Evolutionary conservation across 2,888 invertebrate genomes (phyloP), one percentile per base, ranked within the genome.

Genomic region (Acanthacorydalis orientalis): DNA sequence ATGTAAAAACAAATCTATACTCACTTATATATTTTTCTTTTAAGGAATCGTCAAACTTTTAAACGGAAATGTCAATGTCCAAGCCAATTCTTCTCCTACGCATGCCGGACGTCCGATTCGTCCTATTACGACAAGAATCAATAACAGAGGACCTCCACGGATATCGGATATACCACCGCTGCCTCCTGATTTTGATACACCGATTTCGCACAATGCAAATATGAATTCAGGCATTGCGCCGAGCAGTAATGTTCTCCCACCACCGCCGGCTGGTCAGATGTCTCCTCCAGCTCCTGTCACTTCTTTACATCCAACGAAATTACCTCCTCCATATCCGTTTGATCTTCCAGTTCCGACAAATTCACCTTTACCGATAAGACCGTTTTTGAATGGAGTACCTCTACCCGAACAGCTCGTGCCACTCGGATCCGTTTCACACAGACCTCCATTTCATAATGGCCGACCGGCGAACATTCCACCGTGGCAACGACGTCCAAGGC

Each of bases 91-190:
- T 0, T 78, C 78, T 48, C 66, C 72, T 3, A 54, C 56, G 32
- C 59, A 54, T 33, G 66, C 68, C 11, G 74, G 76, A 1, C 69
- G 84, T 49, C 80, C 80, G 2, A 59, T 72, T 11, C 68, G 84
- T 11, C 86, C 86, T 0, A 67, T 80, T 56, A 75, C 78, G 23
- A 81, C 83, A 3, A 71, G 91, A 51, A 91, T 92, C 12, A 92
- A 92, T 58, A 89, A 92, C 60, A 68, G 92, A 50, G 91, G 90
- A 1, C 92, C 91, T 0, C 90, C 91, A 0, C 74, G 87, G 53
- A 83, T 89, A 53, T 78, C 84, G 0, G 87, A 88, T 56, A 72
- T 81, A 0, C 82, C 83, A 39, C 77, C 78, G 0, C 55, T 84
- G 31, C 77, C 78, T 0, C 73, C 78, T n/a, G 79, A 81, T 50